Base-by-base conservation (phyloP, 2,888 invertebrate genomes). In the Ectemnius continuus region DNA sequence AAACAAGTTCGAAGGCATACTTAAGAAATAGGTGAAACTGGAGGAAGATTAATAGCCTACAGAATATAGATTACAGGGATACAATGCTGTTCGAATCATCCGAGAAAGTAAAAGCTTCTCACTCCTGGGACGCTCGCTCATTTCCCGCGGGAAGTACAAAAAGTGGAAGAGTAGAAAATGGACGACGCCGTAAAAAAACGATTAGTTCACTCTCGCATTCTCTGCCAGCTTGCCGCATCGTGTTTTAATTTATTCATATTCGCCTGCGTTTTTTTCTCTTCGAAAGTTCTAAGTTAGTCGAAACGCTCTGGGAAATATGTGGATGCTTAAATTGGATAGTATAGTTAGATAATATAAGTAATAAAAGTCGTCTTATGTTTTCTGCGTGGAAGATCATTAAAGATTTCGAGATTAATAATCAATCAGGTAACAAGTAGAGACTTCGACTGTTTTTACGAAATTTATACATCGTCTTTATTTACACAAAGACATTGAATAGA, bases 151-250 rank as follows among this genome's bases (percentile, higher is more conserved):
- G 78, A 83, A 82, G 82, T 84, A 85, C 66, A 83, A 84, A 84
- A 84, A 36, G 72, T 83, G 83, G 84, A 83, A 84, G 83, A 83
- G 82, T 85, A 83, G 67, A 84, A 85, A 84, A 84, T 70, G 52
- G 52, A 5, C 63, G 71, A 80, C 61, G 26, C 4, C 46, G 14
- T 73, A 64, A 57, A 66, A 36, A 76, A 45, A 64, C 23, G 28
- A 63, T 52, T 14, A 11, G 36, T 20, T 56, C 11, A 36, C 36
- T 36, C 36, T 16, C n/a, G 48, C 16, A 46, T 47, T 58, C 48
- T 65, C 28, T 58, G 65, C 48, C 64, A 63, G 36, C 8, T 23
- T 62, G 66, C 18, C 58, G 20, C 59, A 2, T 20, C 18, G 6
- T 16, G 23, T 26, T 28, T 23, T 13, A 16, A n/a, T 52, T 48